Conservation (phyloP, 2,113 vertebrate genomes). For the Oncorhynchus tshawytscha region DNA sequence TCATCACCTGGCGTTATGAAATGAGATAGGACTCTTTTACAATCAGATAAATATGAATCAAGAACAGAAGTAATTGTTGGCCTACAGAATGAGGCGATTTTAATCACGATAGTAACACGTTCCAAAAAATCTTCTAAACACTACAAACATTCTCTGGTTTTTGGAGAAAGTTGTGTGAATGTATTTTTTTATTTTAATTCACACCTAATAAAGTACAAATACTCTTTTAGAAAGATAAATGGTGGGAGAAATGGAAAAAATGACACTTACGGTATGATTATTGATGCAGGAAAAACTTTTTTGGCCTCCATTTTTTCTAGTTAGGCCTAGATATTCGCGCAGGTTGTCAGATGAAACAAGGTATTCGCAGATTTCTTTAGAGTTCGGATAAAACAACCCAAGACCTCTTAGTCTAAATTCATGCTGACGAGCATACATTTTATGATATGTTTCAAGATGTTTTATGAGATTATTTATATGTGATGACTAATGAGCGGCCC, state of each 20-base stretch:
- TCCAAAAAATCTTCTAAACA: not conserved
- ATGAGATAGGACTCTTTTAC: constrained; percentile 34
- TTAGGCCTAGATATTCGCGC: not conserved
- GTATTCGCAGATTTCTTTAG: not conserved
- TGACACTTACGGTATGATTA: constrained; percentile 18
- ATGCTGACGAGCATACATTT: not conserved
- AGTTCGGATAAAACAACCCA: too few relatives aligned
- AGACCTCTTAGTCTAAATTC: too few relatives aligned
- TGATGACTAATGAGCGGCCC: not conserved
- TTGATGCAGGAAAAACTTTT: constrained; percentile 37
- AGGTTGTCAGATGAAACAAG: not conserved
- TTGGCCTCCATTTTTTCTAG: too few relatives aligned
- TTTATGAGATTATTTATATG: not conserved
- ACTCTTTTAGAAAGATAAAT: constrained; percentile 2
- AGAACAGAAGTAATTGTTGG: not conserved
- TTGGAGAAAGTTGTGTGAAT: constrained; percentile 11
- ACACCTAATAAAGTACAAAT: constrained; percentile 51
- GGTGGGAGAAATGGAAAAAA: constrained; percentile 17
- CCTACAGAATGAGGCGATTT: not conserved
- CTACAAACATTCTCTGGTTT: constrained; percentile 6
- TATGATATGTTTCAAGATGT: not conserved
- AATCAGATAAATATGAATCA: constrained; percentile 46
- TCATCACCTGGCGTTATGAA: constrained; percentile 10
- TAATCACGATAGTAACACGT: not conserved
- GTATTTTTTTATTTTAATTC: constrained; percentile 46